phyloP scores from a whole-genome alignment of 2,888 invertebrate genomes.

The Ctena decussata region DNA sequence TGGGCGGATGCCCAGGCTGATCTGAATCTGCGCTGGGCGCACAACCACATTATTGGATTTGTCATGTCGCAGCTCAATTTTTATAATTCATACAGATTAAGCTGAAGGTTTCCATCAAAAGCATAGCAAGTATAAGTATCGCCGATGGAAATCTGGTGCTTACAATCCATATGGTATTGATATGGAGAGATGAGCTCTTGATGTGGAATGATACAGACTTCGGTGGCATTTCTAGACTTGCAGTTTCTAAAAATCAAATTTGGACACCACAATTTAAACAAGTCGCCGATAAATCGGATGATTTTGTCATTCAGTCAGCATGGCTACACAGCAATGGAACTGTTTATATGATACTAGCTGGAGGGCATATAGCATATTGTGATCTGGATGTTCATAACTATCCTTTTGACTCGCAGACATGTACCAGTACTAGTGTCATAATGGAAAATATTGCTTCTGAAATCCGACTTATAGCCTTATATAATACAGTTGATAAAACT shows the following conservation, averaged over 20 bases:
- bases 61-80: too few relatives aligned
- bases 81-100: too few relatives aligned
- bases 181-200: background rate
- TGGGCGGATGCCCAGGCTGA: too few relatives aligned
- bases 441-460: background rate
- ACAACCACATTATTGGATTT: too few relatives aligned
- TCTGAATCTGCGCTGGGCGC: too few relatives aligned
- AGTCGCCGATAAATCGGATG: background rate
- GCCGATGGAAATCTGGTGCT: background rate
- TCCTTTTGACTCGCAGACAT: background rate
- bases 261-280: background rate
- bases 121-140: background rate
- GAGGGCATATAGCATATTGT: background rate
- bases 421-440: background rate
- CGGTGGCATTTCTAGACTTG: background rate
- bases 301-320: background rate
- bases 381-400: background rate
- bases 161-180: background rate
- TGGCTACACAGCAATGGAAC: background rate
- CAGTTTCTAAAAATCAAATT: background rate
- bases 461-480: background rate
- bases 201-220: background rate
- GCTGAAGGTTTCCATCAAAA: background rate
- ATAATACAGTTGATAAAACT: background rate
- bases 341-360: background rate